Evolutionary conservation across 2,797 vertebrate species (phyloP).

Genomic region (Labroides dimidiatus): DNA sequence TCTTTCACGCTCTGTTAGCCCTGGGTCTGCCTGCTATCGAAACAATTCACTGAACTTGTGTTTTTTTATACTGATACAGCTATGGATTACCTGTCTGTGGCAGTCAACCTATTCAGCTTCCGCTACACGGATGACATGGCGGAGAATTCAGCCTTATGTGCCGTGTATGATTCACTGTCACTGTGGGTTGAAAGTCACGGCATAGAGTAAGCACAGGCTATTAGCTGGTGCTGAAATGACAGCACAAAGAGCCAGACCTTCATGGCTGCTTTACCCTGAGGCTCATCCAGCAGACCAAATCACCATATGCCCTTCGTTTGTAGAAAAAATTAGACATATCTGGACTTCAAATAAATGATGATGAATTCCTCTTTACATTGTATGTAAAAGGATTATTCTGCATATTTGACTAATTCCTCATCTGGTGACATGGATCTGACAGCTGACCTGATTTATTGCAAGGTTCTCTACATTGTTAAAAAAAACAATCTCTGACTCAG

Average conservation of each 20-base stretch:
- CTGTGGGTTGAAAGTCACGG: constrained; percentile 64
- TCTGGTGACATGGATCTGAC: constrained; percentile 59
- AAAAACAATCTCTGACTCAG: constrained; percentile 62
- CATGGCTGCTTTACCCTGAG: constrained; percentile 35
- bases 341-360: constrained; percentile 58
- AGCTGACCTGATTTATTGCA: constrained; percentile 77
- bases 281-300: constrained; percentile 54
- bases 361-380: constrained; percentile 57
- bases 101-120: constrained; percentile 47
- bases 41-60: constrained; percentile 61
- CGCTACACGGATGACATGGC: constrained; percentile 62
- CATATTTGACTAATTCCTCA: constrained; percentile 71
- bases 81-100: constrained; percentile 63
- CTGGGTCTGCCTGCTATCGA: constrained; percentile 46
- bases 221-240: constrained; percentile 65
- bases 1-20: constrained; percentile 67
- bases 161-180: constrained; percentile 64
- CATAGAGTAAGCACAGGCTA: constrained; percentile 62
- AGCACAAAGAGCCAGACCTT: constrained; percentile 57
- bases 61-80: constrained; percentile 41
- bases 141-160: constrained; percentile 44
- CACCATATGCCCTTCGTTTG: constrained; percentile 64
- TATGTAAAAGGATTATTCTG: constrained; percentile 63
- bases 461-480: constrained; percentile 68
- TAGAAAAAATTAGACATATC: constrained; percentile 40